Percentiles rank a stretch among this genome's conserved stretches.
These are phyloP conservation scores for Polydesmus complanatus DNA, from an alignment of 2,888 invertebrate species.

Conservation along the genomic window DNA sequence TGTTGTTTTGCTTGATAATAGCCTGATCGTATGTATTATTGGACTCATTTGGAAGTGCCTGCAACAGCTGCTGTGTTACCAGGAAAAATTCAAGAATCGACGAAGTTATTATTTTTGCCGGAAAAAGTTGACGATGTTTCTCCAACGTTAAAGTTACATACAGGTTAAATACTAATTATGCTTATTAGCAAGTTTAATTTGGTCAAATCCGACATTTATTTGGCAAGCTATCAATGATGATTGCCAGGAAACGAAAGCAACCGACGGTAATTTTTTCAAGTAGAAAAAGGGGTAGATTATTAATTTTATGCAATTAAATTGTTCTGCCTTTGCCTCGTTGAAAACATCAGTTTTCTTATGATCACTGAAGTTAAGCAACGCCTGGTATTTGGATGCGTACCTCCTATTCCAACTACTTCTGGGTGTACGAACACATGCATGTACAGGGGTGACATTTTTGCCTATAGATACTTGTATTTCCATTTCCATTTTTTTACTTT, in stretches of 20 bases:
- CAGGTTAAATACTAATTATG: neutral
- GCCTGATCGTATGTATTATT: conserved; percentile 83
- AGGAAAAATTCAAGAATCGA: conserved; percentile 52
- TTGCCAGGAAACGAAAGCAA: neutral
- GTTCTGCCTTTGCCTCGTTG: too few relatives aligned
- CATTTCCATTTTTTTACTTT: too few relatives aligned
- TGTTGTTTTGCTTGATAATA: conserved; percentile 30
- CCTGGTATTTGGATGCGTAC: too few relatives aligned
- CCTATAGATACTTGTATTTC: too few relatives aligned
- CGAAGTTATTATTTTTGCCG: conserved; percentile 49
- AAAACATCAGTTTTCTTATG: too few relatives aligned
- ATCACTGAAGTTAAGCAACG: too few relatives aligned
- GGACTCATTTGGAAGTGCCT: conserved; percentile 65
- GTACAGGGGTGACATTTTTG: too few relatives aligned
- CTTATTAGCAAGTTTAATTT: neutral
- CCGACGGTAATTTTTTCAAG: neutral
- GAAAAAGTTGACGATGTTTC: neutral
- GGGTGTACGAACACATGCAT: too few relatives aligned
- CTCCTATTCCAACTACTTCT: too few relatives aligned
- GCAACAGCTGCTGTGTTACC: conserved; percentile 51
- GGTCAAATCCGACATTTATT: neutral
- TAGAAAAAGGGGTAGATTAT: too few relatives aligned
- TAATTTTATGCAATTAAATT: too few relatives aligned
- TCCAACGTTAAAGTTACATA: neutral
- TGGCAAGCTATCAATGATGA: conserved; percentile 10